Percentiles rank a stretch among this genome's conserved stretches.
Evolutionary conservation across 2,797 vertebrate genomes (phyloP).

Genomic region (Microcaecilia unicolor): DNA sequence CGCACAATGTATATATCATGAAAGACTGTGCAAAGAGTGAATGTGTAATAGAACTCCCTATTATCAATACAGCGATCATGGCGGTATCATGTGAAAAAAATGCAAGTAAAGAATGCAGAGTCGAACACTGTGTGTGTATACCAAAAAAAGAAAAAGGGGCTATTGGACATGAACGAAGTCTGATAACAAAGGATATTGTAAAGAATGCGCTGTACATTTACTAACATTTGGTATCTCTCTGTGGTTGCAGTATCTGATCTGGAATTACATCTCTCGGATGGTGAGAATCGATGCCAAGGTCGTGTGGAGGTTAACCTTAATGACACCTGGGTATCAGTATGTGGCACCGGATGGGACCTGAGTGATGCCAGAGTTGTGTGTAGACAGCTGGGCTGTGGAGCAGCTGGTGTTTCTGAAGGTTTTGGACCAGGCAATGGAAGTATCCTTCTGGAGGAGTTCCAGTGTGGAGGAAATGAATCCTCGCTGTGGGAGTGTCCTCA

Average conservation of each 20-base stretch:
- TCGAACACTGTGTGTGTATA: too few species aligned
- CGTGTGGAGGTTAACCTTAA: not conserved
- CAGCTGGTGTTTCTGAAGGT: fast-evolving
- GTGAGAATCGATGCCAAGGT: not conserved
- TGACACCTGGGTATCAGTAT: not conserved
- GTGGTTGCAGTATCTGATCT: not conserved
- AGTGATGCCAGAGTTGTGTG: not conserved
- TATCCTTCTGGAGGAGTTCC: not conserved
- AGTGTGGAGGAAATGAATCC: not conserved
- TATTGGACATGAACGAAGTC: too few species aligned
- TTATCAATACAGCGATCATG: too few species aligned
- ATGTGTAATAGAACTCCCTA: too few species aligned
- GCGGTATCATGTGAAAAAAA: too few species aligned
- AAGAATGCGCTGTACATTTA: too few species aligned
- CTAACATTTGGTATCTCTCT: too few species aligned
- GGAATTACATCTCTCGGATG: not conserved
- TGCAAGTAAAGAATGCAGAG: too few species aligned
- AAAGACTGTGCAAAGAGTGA: too few species aligned
- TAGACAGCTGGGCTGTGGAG: not conserved
- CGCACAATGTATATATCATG: too few species aligned
- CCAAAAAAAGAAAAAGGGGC: too few species aligned
- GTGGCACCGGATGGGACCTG: not conserved
- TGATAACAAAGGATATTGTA: too few species aligned
- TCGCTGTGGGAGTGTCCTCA: not conserved
- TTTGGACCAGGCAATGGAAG: not conserved